These are phyloP conservation scores for Protomyctophum bolini DNA, from an alignment of 2,113 vertebrate genomes.

Conservation along the genomic window DNA sequence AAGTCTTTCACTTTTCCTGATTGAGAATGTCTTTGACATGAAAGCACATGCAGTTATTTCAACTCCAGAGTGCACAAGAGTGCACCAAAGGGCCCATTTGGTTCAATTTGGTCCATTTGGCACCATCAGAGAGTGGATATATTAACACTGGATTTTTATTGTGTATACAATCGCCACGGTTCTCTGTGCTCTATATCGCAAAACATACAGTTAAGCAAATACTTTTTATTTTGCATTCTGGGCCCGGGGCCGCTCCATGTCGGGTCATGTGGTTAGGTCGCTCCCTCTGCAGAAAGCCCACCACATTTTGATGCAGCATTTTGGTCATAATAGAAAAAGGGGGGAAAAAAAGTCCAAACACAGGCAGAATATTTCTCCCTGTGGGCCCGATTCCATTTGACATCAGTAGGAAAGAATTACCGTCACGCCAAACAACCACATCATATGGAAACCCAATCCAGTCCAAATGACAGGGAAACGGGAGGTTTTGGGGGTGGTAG, in stretches of 20 bases:
- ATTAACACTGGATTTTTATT: too few relatives aligned
- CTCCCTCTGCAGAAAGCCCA: slow-evolving; percentile 5
- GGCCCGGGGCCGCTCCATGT: slow-evolving; percentile 5
- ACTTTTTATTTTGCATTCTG: not conserved
- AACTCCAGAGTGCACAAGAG: too few relatives aligned
- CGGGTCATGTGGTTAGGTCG: slow-evolving; percentile 10
- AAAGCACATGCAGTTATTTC: too few relatives aligned
- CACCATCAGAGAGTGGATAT: too few relatives aligned
- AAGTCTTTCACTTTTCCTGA: too few relatives aligned
- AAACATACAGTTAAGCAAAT: too few relatives aligned
- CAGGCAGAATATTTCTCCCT: slow-evolving; percentile 32
- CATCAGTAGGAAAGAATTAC: slow-evolving; percentile 59
- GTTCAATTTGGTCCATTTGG: too few relatives aligned
- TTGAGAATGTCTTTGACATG: too few relatives aligned
- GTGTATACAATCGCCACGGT: too few relatives aligned
- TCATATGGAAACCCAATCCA: slow-evolving; percentile 39
- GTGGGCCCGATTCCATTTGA: slow-evolving; percentile 44
- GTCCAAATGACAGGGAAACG: slow-evolving; percentile 11
- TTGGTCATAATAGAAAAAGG: slow-evolving; percentile 5
- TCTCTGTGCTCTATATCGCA: too few relatives aligned
- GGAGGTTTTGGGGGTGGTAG: slow-evolving; percentile 2
- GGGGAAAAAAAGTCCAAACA: slow-evolving; percentile 23
- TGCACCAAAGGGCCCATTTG: too few relatives aligned
- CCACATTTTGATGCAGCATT: slow-evolving; percentile 26
- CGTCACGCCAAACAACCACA: slow-evolving; percentile 42